Percentiles rank a stretch among this genome's conserved stretches.
Conservation (phyloP, 2,797 vertebrate genomes). For the Cynodonichthys magdalenae region DNA sequence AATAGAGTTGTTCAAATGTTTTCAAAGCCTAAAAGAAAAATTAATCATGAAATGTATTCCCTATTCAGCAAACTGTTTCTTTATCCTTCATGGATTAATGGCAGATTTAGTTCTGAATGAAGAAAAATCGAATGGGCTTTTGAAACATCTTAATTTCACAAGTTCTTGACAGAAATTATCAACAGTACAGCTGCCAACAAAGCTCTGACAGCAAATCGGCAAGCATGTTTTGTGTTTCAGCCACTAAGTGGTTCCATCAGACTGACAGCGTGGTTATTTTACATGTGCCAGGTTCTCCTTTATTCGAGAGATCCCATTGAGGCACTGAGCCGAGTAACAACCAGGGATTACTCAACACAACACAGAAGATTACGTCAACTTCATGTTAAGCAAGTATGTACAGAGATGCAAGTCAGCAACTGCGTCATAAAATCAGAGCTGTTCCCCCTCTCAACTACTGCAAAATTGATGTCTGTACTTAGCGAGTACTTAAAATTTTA, state of each 20-base stretch:
- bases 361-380: conserved; percentile 55
- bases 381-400: conserved; percentile 50
- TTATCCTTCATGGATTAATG: conserved; percentile 63
- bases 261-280: conserved; percentile 57
- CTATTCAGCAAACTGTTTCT: conserved; percentile 57
- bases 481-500: conserved; percentile 35
- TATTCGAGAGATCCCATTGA: conserved; percentile 53
- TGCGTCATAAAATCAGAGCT: conserved; percentile 45
- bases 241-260: conserved; percentile 58
- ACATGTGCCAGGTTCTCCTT: conserved; percentile 44
- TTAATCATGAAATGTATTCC: conserved; percentile 60
- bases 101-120: conserved; percentile 58
- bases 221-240: conserved; percentile 55
- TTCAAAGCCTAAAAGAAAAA: conserved; percentile 43
- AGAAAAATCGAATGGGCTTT: conserved; percentile 50
- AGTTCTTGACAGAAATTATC: conserved; percentile 66
- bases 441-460: conserved; percentile 44
- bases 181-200: conserved; percentile 44
- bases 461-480: conserved; percentile 56
- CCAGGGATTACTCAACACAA: conserved; percentile 58
- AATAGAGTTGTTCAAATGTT: conserved; percentile 40
- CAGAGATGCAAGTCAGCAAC: conserved; percentile 41
- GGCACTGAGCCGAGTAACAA: conserved; percentile 60
- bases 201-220: conserved; percentile 58
- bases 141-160: conserved; percentile 62